Evolutionary conservation across 1,140 invertebrate species (phyloP).

Genomic region (Aphidius gifuensis): DNA sequence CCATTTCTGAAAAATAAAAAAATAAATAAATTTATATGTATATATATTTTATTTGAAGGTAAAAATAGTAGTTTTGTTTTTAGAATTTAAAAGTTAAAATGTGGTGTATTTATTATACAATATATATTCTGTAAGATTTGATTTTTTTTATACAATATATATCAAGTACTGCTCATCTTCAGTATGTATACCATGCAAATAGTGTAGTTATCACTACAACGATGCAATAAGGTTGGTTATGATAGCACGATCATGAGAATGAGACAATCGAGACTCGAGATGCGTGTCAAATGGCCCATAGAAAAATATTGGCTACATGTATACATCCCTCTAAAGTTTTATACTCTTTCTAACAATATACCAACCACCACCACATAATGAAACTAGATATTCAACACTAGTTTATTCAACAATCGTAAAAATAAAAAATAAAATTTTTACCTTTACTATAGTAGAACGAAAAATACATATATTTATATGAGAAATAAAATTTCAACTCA

Average conservation of each 20-base stretch:
- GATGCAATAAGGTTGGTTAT: conserved; percentile 1
- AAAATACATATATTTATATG: no score
- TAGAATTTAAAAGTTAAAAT: not conserved
- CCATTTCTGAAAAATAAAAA: conserved; percentile 62
- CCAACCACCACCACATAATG: no score
- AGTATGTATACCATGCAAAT: not conserved
- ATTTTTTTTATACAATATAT: not conserved
- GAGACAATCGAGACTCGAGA: not conserved
- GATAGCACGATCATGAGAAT: not conserved
- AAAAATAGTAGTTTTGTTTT: not conserved
- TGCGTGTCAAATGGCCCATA: not conserved
- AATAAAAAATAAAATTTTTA: no score
- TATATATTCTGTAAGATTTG: not conserved
- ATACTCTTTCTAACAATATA: no score
- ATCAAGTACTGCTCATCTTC: not conserved
- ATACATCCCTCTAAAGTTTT: no score
- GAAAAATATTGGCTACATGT: not conserved
- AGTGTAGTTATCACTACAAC: conserved; percentile 3
- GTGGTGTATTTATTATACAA: conserved; percentile 1
- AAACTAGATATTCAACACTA: no score
- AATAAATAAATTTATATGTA: not conserved
- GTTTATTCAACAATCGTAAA: no score
- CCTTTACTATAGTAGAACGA: no score
- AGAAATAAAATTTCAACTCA: no score
- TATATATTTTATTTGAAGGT: conserved; percentile 1